Base-by-base conservation (phyloP, 2,888 invertebrate genomes). In the Mechanitis messenoides region DNA sequence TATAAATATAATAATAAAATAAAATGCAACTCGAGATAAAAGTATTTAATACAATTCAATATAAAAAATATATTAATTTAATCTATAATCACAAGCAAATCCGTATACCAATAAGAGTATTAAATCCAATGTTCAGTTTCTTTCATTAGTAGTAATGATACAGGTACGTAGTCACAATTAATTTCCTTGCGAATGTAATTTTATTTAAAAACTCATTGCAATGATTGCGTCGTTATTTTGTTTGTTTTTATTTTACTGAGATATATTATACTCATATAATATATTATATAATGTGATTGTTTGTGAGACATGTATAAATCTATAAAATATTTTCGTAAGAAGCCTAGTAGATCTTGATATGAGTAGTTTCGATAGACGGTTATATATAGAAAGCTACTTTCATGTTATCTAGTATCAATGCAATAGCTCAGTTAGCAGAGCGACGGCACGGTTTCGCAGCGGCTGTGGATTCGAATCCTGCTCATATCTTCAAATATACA, bases 171-270 rank as follows among this genome's bases (percentile, higher is more conserved):
- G 60, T 66, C 64, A 62, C 60, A 62, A 55, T 66, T 57, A 66
- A 66, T 64, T 60, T 59, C 20, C 56, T 58, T 60, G 60, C 55
- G 64, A 60, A 62, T 64, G 60, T 62, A 62, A 56, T 60, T 60
- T 59, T 60, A 58, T 60, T 62, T 58, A 64, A 64, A 64, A 57
- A 63, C 56, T 53, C 53, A 59, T 50, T 56, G 47, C 62, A 60
- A 63, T 62, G 62, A 66, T 64, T 66, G 53, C 54, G 56, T 50
- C 60, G 50, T 35, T 31, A 38, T 53, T 62, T 31, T 60, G 55
- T 59, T 45, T 58, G 50, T 38, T 50, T 60, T 50, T 53, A 53
- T 56, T 45, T 53, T 33, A 50, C 3, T 35, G 35, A 56, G 42
- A 47, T 55, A 56, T 60, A 55, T 60, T 60, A 56, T 60, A 56